These are phyloP conservation scores for Vicugna pacos DNA, from an alignment of 2,113 vertebrate genomes.

Conservation along the genomic window DNA sequence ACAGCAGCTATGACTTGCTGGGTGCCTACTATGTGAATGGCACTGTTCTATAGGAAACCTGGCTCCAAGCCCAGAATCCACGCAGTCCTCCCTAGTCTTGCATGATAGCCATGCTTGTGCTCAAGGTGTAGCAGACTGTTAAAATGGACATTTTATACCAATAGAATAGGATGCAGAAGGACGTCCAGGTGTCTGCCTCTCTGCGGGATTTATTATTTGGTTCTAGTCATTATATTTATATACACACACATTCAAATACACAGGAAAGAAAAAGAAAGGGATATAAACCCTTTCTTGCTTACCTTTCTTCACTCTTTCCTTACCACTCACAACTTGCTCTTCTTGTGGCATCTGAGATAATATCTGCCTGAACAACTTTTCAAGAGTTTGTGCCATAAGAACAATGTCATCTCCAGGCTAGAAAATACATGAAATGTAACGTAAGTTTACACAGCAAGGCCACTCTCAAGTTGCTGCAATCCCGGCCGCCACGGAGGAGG, in stretches of 20 bases:
- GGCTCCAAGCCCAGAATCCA: not conserved
- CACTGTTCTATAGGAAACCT: not conserved
- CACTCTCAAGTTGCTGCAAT: not conserved
- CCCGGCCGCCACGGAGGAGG: not conserved
- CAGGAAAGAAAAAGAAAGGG: not conserved
- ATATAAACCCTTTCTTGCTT: slow-evolving; percentile 69
- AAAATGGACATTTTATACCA: not conserved
- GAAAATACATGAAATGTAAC: slow-evolving; percentile 62
- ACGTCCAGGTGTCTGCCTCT: not conserved
- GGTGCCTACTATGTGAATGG: not conserved
- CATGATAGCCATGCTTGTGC: not conserved
- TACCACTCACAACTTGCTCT: slow-evolving; percentile 86
- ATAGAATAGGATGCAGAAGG: not conserved
- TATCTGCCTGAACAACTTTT: slow-evolving; percentile 94
- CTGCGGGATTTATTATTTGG: slow-evolving; percentile 15
- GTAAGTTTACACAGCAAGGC: not conserved
- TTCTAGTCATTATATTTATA: not conserved
- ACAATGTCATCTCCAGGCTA: slow-evolving; percentile 96
- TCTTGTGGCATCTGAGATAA: slow-evolving; percentile 93
- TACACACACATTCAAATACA: not conserved
- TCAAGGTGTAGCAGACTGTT: not conserved
- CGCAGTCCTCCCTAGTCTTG: not conserved
- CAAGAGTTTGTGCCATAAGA: slow-evolving; percentile 94
- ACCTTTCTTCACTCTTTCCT: slow-evolving; percentile 88
- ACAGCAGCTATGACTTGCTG: not conserved